Conservation (phyloP, 2,797 vertebrate genomes). For the Periophthalmus magnuspinnatus region DNA sequence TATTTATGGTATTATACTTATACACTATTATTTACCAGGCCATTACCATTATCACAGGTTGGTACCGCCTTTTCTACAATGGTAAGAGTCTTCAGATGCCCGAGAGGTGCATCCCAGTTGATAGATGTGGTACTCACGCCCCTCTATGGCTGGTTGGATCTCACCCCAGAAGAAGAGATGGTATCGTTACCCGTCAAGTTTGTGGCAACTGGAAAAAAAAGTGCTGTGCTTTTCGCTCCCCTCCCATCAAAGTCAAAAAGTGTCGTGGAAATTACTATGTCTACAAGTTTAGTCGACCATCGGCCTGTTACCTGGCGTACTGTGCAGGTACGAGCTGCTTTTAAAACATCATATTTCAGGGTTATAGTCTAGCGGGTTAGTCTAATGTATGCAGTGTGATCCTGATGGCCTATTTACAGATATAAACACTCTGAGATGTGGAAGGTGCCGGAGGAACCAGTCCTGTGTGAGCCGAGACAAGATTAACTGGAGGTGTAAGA, state of each 20-base stretch:
- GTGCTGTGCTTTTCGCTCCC: slow-evolving; percentile 51
- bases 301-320: slow-evolving; percentile 23
- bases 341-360: neutral
- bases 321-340: slow-evolving; percentile 20
- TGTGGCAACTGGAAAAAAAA: slow-evolving; percentile 56
- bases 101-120: slow-evolving; percentile 45
- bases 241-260: slow-evolving; percentile 59
- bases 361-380: neutral
- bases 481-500: slow-evolving; percentile 60
- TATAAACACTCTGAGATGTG: slow-evolving; percentile 58
- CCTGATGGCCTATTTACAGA: slow-evolving; percentile 35
- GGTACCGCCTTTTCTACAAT: slow-evolving; percentile 59
- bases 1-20: too few relatives aligned
- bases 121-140: slow-evolving; percentile 54
- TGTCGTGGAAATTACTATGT: slow-evolving; percentile 38
- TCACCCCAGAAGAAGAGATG: slow-evolving; percentile 40
- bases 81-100: slow-evolving; percentile 61
- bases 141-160: slow-evolving; percentile 55
- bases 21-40: neutral
- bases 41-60: slow-evolving; percentile 9
- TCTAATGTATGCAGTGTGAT: slow-evolving; percentile 6
- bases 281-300: slow-evolving; percentile 13
- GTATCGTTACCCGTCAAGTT: slow-evolving; percentile 47
- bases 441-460: slow-evolving; percentile 47
- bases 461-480: slow-evolving; percentile 59